A percentile compares a stretch with the other conserved stretches of the same genome.
Conservation (phyloP, 2,888 invertebrate genomes). For the Zeuzera pyrina region DNA sequence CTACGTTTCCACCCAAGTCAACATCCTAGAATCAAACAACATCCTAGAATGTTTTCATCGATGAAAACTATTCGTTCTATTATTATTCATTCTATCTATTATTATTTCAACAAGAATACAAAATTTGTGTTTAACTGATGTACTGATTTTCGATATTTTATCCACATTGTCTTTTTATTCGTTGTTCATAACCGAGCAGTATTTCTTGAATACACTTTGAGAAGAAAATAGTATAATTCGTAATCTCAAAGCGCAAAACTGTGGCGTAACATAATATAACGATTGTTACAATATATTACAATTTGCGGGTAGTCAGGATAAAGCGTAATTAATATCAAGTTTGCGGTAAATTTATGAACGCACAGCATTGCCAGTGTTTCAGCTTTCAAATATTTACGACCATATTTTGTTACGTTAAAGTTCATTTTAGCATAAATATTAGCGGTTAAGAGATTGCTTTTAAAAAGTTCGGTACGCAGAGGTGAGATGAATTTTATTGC, state of each 20-base stretch:
- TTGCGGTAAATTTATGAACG: constrained; percentile 48
- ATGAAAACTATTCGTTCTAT: too few species aligned
- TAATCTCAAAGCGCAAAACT: not conserved
- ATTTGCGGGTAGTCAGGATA: constrained; percentile 45
- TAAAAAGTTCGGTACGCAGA: constrained; percentile 22
- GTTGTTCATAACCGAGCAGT: too few species aligned
- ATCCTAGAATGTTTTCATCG: too few species aligned
- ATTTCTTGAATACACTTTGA: too few species aligned
- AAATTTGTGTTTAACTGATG: too few species aligned
- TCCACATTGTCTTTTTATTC: too few species aligned
- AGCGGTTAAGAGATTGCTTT: constrained; percentile 14
- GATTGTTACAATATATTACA: constrained; percentile 40
- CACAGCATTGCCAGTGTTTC: constrained; percentile 11
- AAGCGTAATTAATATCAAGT: constrained; percentile 64
- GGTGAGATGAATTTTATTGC: constrained; percentile 26
- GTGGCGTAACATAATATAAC: constrained; percentile 19
- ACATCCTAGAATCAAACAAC: too few species aligned
- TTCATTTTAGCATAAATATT: constrained; percentile 5
- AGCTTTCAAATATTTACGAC: constrained; percentile 24
- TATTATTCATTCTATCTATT: too few species aligned
- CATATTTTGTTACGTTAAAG: constrained; percentile 18
- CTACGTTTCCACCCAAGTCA: too few species aligned
- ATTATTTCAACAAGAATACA: too few species aligned
- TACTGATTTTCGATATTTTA: too few species aligned
- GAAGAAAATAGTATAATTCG: not conserved